phyloP scores from a whole-genome alignment of 2,113 vertebrate species.

The Crotophaga sulcirostris region DNA sequence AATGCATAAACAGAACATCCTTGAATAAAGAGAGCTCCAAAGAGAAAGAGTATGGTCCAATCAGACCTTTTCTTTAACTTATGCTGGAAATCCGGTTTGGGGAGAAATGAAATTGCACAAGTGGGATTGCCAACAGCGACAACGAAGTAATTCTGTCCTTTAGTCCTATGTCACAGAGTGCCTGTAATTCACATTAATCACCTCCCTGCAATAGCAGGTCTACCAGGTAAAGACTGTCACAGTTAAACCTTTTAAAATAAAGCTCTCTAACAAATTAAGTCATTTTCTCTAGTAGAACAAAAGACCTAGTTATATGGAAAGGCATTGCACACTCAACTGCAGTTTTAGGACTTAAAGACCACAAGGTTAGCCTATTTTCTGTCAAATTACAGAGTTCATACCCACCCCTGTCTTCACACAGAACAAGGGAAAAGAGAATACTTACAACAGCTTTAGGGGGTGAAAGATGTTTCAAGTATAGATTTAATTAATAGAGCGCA shows the following conservation, averaged over 20 bases:
- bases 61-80: background rate
- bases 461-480: background rate
- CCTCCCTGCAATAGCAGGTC: conserved; percentile 23
- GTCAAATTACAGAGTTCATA: background rate
- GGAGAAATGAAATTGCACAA: background rate
- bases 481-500: conserved; percentile 31
- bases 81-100: background rate
- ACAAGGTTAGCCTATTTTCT: conserved; percentile 12
- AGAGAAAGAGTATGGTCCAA: background rate
- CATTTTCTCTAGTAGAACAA: conserved; percentile 47
- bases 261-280: conserved; percentile 37
- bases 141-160: conserved; percentile 5
- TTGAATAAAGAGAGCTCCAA: background rate
- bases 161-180: conserved; percentile 21
- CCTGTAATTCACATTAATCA: conserved; percentile 57
- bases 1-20: conserved; percentile 39
- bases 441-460: background rate
- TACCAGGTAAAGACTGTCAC: conserved; percentile 35
- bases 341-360: conserved; percentile 30
- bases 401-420: background rate
- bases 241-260: conserved; percentile 19
- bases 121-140: background rate
- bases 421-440: background rate
- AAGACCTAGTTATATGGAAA: conserved; percentile 14
- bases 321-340: background rate